Evolutionary conservation across 1,140 invertebrate species (phyloP).

Genomic region (Kradibia gibbosae): DNA sequence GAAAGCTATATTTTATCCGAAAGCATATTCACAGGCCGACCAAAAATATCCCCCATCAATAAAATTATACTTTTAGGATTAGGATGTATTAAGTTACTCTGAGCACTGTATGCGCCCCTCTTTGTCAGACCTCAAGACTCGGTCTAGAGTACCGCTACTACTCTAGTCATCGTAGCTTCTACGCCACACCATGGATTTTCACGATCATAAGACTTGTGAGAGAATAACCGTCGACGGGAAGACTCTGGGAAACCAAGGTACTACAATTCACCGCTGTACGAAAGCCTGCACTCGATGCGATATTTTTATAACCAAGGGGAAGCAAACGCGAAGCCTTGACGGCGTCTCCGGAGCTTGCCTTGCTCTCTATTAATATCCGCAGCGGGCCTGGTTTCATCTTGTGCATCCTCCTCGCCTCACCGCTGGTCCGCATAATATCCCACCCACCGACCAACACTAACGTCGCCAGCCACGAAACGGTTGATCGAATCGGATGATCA

Average conservation of each 20-base stretch:
- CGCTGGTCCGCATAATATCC: too few species aligned
- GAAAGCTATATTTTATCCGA: conserved; percentile 19
- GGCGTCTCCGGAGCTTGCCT: conserved; percentile 61
- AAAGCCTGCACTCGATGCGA: conserved; percentile 55
- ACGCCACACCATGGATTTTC: not conserved
- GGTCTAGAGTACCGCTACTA: too few species aligned
- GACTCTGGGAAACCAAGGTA: not conserved
- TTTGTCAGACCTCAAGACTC: too few species aligned
- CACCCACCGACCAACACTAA: too few species aligned
- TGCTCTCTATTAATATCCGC: conserved; percentile 70
- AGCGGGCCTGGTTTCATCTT: conserved; percentile 62
- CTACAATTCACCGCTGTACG: conserved; percentile 55
- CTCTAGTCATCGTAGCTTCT: too few species aligned
- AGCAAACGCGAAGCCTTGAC: conserved; percentile 61
- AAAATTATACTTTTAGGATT: not conserved
- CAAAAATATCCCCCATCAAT: conserved; percentile 3
- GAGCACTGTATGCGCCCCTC: not conserved
- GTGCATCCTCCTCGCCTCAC: conserved; percentile 30
- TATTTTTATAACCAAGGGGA: conserved; percentile 68
- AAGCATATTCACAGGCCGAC: not conserved
- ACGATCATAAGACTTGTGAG: not conserved
- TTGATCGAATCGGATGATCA: too few species aligned
- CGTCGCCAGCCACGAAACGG: too few species aligned
- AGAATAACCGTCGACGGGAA: not conserved
- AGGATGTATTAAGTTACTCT: not conserved